Evolutionary conservation across 2,113 vertebrate species (phyloP).

Genomic region (Chlorodrepanis virens): DNA sequence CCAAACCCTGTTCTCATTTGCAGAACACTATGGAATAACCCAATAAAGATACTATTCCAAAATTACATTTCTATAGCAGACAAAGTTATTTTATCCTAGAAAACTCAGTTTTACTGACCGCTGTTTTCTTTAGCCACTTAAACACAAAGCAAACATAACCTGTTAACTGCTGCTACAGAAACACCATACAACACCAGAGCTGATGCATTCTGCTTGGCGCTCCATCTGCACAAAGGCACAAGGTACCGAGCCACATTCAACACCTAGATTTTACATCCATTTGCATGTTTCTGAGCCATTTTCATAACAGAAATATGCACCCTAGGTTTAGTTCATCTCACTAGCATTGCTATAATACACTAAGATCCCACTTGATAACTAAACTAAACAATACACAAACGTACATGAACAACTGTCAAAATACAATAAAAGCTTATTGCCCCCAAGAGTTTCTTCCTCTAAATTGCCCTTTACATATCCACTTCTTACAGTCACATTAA

Average conservation of each 20-base stretch:
- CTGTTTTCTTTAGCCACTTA: neutral
- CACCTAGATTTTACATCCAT: neutral
- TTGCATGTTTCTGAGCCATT: neutral
- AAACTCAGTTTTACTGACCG: neutral
- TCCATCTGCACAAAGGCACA: neutral
- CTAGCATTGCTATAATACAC: neutral
- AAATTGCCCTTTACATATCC: neutral
- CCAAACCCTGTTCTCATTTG: neutral
- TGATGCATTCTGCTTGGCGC: neutral
- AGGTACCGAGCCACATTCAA: neutral
- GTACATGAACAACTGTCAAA: neutral
- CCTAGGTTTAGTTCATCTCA: neutral
- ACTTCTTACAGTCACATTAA: neutral
- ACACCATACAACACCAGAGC: neutral
- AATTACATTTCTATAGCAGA: neutral
- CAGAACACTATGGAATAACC: neutral
- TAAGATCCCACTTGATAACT: neutral
- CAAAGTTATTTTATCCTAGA: neutral
- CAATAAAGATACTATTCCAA: neutral
- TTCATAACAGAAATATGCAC: neutral
- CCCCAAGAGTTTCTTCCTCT: neutral
- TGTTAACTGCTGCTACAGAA: neutral
- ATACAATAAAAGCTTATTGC: neutral
- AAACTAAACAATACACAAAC: neutral
- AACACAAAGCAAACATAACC: neutral